Percentiles rank a stretch among this genome's conserved stretches.
Evolutionary conservation across 2,888 invertebrate genomes (phyloP).

Genomic region (Osmoderma eremita): DNA sequence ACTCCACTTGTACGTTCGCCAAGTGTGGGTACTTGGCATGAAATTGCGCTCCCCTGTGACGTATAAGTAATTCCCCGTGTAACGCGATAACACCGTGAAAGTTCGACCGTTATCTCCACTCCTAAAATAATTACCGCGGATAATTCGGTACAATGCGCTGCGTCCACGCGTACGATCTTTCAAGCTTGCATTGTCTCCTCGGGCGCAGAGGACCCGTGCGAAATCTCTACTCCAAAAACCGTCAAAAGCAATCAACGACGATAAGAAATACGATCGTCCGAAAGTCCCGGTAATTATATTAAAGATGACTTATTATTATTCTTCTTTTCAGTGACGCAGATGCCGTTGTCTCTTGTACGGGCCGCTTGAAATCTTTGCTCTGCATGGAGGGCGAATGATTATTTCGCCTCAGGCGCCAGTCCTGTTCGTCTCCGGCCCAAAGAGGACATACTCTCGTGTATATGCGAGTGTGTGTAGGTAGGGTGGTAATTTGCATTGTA

Average conservation of each 20-base stretch:
- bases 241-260: conserved; percentile 30
- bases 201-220: conserved; percentile 7
- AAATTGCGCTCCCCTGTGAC: background rate
- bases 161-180: background rate
- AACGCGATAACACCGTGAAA: conserved; percentile 27
- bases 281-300: conserved; percentile 33
- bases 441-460: background rate
- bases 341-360: conserved; percentile 15
- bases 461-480: conserved; percentile 24
- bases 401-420: background rate
- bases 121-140: conserved; percentile 22
- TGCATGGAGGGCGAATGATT: background rate
- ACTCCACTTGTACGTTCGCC: too few species aligned
- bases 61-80: conserved; percentile 13
- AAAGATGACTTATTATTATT: conserved; percentile 33
- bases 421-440: background rate
- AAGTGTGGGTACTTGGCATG: too few species aligned
- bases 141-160: conserved; percentile 17
- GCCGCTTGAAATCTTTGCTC: background rate
- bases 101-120: background rate
- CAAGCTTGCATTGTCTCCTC: conserved; percentile 19
- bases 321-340: background rate
- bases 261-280: conserved; percentile 33
- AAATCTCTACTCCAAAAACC: conserved; percentile 17
- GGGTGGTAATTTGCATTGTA: conserved; percentile 24